These are phyloP conservation scores for Pseudococcus longispinus DNA, from an alignment of 2,888 invertebrate genomes.

Conservation along the genomic window DNA sequence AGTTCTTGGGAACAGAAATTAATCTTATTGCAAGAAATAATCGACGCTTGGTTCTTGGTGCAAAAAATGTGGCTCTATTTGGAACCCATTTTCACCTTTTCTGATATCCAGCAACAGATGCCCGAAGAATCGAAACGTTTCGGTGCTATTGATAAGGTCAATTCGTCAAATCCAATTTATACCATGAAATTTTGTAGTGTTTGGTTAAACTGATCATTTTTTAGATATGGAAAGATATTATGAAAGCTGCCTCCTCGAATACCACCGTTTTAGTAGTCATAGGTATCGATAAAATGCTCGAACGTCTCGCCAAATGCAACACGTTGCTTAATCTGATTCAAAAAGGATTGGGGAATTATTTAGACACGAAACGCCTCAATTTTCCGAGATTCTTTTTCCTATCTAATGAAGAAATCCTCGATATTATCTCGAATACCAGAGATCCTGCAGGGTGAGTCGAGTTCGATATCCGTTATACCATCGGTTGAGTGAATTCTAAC, in stretches of 20 bases:
- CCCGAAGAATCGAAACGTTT: conserved; percentile 93
- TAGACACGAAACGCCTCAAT: conserved; percentile 84
- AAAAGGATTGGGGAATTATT: conserved; percentile 86
- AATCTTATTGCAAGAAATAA: conserved; percentile 84
- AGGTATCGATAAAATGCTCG: conserved; percentile 85
- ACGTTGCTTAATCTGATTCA: conserved; percentile 84
- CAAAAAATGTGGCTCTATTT: conserved; percentile 97
- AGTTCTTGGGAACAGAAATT: conserved; percentile 92
- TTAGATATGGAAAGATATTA: conserved; percentile 92
- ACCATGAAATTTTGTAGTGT: not conserved
- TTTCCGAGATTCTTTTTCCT: conserved; percentile 86
- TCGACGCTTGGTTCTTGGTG: conserved; percentile 95
- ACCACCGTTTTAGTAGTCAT: conserved; percentile 84
- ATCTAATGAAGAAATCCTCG: conserved; percentile 75
- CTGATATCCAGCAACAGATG: conserved; percentile 98
- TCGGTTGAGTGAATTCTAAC: not conserved
- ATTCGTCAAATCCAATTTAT: not conserved
- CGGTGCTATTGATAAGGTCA: conserved; percentile 85
- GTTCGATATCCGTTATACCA: not conserved
- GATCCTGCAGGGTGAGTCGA: conserved; percentile 70
- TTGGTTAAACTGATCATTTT: not conserved
- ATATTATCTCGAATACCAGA: conserved; percentile 92
- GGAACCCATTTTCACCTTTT: conserved; percentile 96
- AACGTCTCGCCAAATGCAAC: conserved; percentile 76
- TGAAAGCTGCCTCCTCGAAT: conserved; percentile 81